Evolutionary conservation across 2,113 vertebrate genomes (phyloP), one percentile per base, ranked within the genome.

Genomic region (Sebastes fasciatus): DNA sequence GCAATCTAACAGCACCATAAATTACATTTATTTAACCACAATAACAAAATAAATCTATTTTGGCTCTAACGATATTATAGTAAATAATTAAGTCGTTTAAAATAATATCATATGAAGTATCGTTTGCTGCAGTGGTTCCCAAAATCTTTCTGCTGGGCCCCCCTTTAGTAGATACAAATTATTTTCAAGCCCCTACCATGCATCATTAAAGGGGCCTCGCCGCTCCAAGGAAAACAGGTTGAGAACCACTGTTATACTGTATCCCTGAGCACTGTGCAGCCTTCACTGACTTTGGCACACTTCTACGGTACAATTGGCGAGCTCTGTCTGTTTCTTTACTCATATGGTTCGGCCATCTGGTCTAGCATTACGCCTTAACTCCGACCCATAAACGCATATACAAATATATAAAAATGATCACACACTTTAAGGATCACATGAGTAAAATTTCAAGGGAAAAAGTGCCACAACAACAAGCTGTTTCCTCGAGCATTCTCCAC

Each of bases 271-370:
- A 64, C 21, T 48, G 42, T 16, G 34, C 52, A 34, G 76, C 62
- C 62, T 82, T 55, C 48, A 57, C 49, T 34, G 23, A 71, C 57
- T 79, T 82, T 89, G 83, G 88, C 81, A 81, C 51, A 52, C 34
- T 14, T 76, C 64, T 40, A 46, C 12, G 1, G 17, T 42, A 23
- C 42, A 83, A 52, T 13, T 87, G 83, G 60, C 82, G 85, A 43
- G 46, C 51, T 77, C 42, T 34, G 40, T 74, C n/a, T 52, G 34
- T 76, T 71, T 76, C 55, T 65, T 4, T 10, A 79, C 51, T 80
- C 61, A 77, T 60, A 55, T 43, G 81, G 80, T 70, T 87, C 69
- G 68, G 62, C 83, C 89, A 91, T 89, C 84, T 91, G 88, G 8
- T 63, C 40, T 40, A 34, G 48, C 43, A 63, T 81, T 40, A 55